A percentile compares a stretch with the other conserved stretches of the same genome.
Conservation (phyloP, 2,797 vertebrate species). For the Thunnus albacares region DNA sequence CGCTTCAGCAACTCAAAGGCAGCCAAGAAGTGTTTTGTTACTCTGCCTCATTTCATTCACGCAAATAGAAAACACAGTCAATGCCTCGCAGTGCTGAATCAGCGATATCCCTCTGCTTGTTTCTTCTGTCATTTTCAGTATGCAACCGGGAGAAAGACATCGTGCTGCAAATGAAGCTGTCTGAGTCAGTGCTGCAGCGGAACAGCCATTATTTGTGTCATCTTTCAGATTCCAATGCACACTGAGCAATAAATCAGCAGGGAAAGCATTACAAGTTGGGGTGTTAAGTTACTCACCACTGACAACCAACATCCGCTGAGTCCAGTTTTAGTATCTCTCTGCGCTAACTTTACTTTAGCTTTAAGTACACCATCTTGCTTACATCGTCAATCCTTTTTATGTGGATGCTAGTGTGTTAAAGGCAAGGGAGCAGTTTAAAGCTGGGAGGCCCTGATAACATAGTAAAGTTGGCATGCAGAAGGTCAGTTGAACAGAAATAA, state of each 20-base stretch:
- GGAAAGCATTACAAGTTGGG: constrained; percentile 6
- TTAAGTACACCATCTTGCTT: constrained; percentile 1
- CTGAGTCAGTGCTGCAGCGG: constrained; percentile 5
- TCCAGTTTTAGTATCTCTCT: constrained; percentile 18
- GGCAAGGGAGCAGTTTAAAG: constrained; percentile 23
- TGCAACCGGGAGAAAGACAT: constrained; percentile 38
- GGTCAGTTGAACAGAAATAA: constrained; percentile 19
- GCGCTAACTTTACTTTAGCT: constrained; percentile 12
- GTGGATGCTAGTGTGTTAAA: constrained; percentile 1
- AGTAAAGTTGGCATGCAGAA: constrained; percentile 21
- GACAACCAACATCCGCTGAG: not conserved
- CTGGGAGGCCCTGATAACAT: constrained; percentile 35
- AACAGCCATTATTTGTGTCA: constrained; percentile 21
- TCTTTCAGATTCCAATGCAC: constrained; percentile 8
- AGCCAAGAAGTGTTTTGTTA: constrained; percentile 28
- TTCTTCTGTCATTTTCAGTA: constrained; percentile 59
- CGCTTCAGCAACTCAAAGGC: constrained; percentile 10
- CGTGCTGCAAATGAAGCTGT: constrained; percentile 50
- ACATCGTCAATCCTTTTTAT: constrained; percentile 41
- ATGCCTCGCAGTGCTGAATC: constrained; percentile 43
- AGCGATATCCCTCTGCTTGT: constrained; percentile 47
- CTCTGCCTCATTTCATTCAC: constrained; percentile 45
- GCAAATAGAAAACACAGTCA: constrained; percentile 14
- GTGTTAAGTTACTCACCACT: constrained; percentile 2
- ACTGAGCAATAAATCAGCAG: constrained; percentile 16